These are phyloP conservation scores for Brachionus asplanchnoidis DNA, from an alignment of 1,140 invertebrate species.

Conservation along the genomic window DNA sequence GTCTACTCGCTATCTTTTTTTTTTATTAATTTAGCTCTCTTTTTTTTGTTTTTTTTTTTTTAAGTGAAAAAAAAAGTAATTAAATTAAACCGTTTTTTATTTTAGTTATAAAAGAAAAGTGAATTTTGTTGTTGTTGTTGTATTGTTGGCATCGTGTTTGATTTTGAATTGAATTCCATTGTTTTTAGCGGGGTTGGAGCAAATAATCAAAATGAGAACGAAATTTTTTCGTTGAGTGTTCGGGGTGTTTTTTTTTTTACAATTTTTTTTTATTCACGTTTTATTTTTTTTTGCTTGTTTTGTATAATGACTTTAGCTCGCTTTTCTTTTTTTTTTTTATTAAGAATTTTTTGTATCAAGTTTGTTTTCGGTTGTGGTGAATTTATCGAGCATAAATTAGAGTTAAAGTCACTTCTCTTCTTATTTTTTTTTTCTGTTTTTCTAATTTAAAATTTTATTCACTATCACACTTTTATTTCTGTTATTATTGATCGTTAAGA, in stretches of 20 bases:
- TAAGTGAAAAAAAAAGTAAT: background rate
- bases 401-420: background rate
- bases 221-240: background rate
- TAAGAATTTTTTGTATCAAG: background rate
- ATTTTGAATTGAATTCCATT: background rate
- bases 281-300: background rate
- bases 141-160: no score
- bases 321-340: background rate
- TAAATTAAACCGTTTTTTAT: conserved; percentile 36
- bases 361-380: background rate
- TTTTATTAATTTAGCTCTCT: background rate
- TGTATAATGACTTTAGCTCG: conserved; percentile 15
- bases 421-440: no score
- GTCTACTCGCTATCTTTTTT: background rate
- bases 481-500: background rate
- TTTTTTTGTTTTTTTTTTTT: no score
- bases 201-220: background rate
- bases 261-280: background rate
- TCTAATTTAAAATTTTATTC: background rate
- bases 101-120: background rate
- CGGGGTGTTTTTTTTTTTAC: background rate
- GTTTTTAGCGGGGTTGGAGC: background rate
- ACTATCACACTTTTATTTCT: background rate
- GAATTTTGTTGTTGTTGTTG: background rate
- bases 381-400: conserved; percentile 9